These are phyloP conservation scores for Sturnira hondurensis DNA, from an alignment of 2,113 vertebrate genomes.

Conservation along the genomic window DNA sequence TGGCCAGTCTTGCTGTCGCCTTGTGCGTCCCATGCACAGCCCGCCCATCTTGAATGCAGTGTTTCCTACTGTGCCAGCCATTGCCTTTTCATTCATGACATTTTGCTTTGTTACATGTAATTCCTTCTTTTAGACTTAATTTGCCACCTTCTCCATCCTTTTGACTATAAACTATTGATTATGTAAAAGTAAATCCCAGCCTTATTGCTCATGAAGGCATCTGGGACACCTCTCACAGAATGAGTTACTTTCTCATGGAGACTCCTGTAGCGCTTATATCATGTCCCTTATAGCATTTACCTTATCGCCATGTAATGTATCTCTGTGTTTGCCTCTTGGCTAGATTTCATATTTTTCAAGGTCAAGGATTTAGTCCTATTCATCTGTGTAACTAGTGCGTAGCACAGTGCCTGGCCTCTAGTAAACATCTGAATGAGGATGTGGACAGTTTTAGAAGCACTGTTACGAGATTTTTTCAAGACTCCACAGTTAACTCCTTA, in stretches of 20 bases:
- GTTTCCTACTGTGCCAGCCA: neutral
- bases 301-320: neutral
- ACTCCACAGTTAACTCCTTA: neutral
- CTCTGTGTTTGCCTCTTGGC: neutral
- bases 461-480: neutral
- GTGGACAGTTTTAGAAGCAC: neutral
- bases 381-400: neutral
- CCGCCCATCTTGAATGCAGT: neutral
- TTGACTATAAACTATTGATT: neutral
- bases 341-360: neutral
- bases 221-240: neutral
- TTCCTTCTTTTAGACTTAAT: neutral
- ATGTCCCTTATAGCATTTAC: neutral
- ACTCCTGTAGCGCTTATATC: neutral
- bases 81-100: neutral
- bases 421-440: neutral
- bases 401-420: neutral
- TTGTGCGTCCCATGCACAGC: neutral
- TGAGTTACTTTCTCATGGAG: neutral
- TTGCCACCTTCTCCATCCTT: neutral
- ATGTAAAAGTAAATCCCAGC: neutral
- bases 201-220: neutral
- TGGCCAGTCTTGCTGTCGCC: neutral
- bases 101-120: neutral
- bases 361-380: neutral